Evolutionary conservation across 2,888 invertebrate genomes (phyloP), one percentile per base, ranked within the genome.

Genomic region (Andrena flavipes): DNA sequence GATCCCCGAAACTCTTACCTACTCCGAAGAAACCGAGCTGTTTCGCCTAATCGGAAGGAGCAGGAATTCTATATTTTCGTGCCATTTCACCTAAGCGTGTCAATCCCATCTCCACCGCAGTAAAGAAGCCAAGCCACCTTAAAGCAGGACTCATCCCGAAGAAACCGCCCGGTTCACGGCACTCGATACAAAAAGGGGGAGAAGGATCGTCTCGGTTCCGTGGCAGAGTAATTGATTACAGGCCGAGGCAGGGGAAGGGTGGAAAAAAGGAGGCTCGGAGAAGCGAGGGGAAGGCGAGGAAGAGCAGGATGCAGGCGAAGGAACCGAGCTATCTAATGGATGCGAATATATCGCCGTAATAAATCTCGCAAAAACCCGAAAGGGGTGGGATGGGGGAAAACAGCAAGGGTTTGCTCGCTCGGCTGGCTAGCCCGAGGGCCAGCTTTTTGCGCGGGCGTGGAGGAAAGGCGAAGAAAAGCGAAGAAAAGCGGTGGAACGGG

Each of bases 281-380:
- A 54, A 54, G 29, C 35, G 30, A 13, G 33, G 64, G 63, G 56
- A 48, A 49, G 69, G 71, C 65, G 65, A 68, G 51, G 68, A 56
- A 30, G 67, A 56, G 68, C 67, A 80, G 81, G 80, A 79, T 80
- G 80, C 80, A 76, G 68, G 86, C 88, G 88, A 91, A 91, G 89
- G 91, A 91, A 91, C 89, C 90, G 89, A 90, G 90, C 89, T 91
- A 91, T 92, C 93, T 93, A 94, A 94, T 93, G 93, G 94, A 94
- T 92, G 94, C 91, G 93, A 94, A 94, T 94, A 94, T 94, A 94
- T 94, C 92, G 93, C 91, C 56, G 94, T 90, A 93, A 94, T 94
- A 94, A 94, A 94, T 93, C 94, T 91, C 89, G 90, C 91, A 93
- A 94, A 93, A 93, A 94, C 60, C 62, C 64, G 62, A 63, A 68